phyloP scores from a whole-genome alignment of 1,140 invertebrate genomes.

The Papilio aristodemus region DNA sequence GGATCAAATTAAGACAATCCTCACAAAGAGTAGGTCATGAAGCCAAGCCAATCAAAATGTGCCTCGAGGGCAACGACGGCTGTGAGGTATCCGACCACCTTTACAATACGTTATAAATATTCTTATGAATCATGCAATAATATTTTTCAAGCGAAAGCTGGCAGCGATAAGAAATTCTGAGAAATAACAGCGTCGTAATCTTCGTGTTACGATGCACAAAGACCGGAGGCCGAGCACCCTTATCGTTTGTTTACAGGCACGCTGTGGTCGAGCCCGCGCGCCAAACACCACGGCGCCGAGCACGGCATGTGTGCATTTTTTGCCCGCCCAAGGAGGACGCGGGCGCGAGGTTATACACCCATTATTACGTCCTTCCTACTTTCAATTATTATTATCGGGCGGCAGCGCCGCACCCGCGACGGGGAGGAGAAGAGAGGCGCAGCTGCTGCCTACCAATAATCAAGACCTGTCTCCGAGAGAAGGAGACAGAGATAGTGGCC shows the following conservation, averaged over 20 bases:
- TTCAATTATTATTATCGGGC: slow-evolving; percentile 80
- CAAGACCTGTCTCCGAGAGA: slow-evolving; percentile 70
- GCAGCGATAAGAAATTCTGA: slow-evolving; percentile 50
- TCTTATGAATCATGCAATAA: background rate
- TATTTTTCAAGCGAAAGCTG: slow-evolving; percentile 35
- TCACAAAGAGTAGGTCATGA: slow-evolving; percentile 18
- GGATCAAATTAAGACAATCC: background rate
- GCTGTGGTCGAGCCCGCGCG: slow-evolving; percentile 49
- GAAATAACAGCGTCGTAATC: slow-evolving; percentile 47
- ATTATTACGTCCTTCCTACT: slow-evolving; percentile 81
- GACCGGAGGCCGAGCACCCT: slow-evolving; percentile 45
- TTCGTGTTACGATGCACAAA: slow-evolving; percentile 52
- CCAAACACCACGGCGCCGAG: slow-evolving; percentile 44
- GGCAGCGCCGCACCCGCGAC: slow-evolving; percentile 75
- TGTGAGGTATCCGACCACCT: background rate
- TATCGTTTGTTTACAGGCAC: slow-evolving; percentile 61
- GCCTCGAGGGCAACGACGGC: background rate
- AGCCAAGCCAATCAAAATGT: slow-evolving; percentile 25
- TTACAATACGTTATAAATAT: slow-evolving; percentile 5
- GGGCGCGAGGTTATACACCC: slow-evolving; percentile 80
- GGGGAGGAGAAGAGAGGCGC: slow-evolving; percentile 78
- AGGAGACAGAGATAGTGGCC: slow-evolving; percentile 59
- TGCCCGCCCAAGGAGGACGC: slow-evolving; percentile 80
- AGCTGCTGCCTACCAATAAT: slow-evolving; percentile 80
- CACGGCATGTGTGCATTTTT: slow-evolving; percentile 78